Base-by-base conservation (phyloP, 2,113 vertebrate species). In the Eclectus roratus region DNA sequence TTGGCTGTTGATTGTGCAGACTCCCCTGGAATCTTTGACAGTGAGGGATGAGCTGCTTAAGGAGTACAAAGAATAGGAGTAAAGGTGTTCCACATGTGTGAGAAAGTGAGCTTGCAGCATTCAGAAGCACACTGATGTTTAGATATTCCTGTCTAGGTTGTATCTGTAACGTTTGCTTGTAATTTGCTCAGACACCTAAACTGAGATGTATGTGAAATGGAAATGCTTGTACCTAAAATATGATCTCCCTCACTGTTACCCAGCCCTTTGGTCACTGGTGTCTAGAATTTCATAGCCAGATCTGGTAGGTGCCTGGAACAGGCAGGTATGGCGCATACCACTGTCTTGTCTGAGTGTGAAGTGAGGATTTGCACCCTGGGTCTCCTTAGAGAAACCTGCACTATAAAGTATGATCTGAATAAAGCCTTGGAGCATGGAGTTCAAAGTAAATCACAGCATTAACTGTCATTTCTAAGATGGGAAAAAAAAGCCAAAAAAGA, bases 381-480 rank as follows among this genome's bases (percentile, higher is more conserved):
- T 23, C n/a, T 46, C 21, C 33, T 31, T 23, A n/a, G 72, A 73
- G n/a, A 43, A 80, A n/a, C 29, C 8, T n/a, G 11, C 0, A 1
- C 20, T 43, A 1, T 47, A 19, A 70, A 20, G 33, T 71, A 24
- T 33, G 33, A 43, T 60, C n/a, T 43, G 56, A 70, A 52, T 19
- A 20, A 17, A 91, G 52, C 52, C 43, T 71, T 79, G 60, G 39
- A 81, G 46, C 17, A 24, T 2, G 16, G 44, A 86, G 58, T 78
- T 70, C 41, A 46, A 70, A 83, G 18, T 29, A 61, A 47, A 65
- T 77, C 35, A 15, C 60, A 31, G 52, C 11, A 27, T 33, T 64
- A 28, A 46, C 12, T 76, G 14, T 50, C 12, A 41, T 85, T 91
- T 79, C 27, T 33, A 37, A 81, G 66, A 58, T 33, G 8, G 4